phyloP scores from a whole-genome alignment of 2,888 invertebrate species.

The Vesta saturnalis region DNA sequence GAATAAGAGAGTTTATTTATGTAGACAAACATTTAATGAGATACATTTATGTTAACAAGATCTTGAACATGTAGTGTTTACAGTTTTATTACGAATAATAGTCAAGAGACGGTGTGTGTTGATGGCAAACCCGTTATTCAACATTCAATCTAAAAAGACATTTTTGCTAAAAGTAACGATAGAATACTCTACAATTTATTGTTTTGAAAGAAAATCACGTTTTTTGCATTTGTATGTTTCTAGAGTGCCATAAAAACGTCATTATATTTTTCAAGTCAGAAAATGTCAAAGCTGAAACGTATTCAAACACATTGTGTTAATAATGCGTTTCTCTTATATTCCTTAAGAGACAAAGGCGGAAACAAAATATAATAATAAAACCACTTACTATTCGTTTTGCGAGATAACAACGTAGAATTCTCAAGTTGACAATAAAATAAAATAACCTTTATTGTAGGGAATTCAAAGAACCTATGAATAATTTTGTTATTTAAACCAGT shows the following conservation, averaged over 20 bases:
- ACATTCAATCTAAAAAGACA: neutral
- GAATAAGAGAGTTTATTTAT: no score
- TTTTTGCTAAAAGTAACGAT: neutral
- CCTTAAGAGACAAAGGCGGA: neutral
- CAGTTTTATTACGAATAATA: no score
- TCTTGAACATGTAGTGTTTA: no score
- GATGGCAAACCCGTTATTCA: no score
- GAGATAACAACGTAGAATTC: slow-evolving; percentile 7
- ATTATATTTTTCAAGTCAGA: slow-evolving; percentile 3
- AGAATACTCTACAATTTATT: neutral
- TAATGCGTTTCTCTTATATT: slow-evolving; percentile 7
- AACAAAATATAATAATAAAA: slow-evolving; percentile 15
- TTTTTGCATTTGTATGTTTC: neutral
- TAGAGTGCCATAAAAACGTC: neutral
- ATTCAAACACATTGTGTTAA: slow-evolving; percentile 8
- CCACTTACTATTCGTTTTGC: slow-evolving; percentile 15
- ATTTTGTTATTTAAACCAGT: neutral
- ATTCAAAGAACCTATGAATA: neutral
- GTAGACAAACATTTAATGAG: no score
- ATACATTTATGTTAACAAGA: no score
- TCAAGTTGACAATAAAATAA: slow-evolving; percentile 15
- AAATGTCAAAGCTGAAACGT: slow-evolving; percentile 7
- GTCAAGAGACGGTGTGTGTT: no score
- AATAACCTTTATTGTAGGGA: slow-evolving; percentile 9
- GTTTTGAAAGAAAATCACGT: neutral